Percentiles rank a stretch among this genome's conserved stretches.
Conservation (phyloP, 2,797 vertebrate genomes). For the Clarias laeviceps region DNA sequence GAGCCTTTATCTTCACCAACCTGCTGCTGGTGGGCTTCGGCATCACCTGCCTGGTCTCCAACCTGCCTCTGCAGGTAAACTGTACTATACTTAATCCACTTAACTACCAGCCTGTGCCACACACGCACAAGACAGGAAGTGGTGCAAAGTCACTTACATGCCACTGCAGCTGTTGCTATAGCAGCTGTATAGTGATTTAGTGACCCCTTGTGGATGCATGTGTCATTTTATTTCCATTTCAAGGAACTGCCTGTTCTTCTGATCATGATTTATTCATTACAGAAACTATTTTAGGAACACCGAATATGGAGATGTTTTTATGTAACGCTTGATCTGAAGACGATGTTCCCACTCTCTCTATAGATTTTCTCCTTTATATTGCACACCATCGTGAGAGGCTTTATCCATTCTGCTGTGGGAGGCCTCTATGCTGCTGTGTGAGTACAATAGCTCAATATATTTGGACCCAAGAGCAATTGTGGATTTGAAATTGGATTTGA, state of each 20-base stretch:
- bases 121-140: constrained; percentile 14
- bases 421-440: constrained; percentile 98
- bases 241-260: neutral
- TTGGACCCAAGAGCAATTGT: neutral
- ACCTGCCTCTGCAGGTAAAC: constrained; percentile 86
- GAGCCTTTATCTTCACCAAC: constrained; percentile 95
- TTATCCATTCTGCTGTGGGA: constrained; percentile 95
- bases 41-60: constrained; percentile 86
- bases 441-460: constrained; percentile 66
- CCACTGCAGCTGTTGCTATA: constrained; percentile 42
- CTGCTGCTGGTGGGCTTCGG: constrained; percentile 92
- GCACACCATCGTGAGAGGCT: constrained; percentile 95
- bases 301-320: neutral
- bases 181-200: constrained; percentile 32
- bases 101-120: neutral
- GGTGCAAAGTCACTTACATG: constrained; percentile 56
- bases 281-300: constrained; percentile 21
- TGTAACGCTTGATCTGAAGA: constrained; percentile 8
- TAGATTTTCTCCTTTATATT: constrained; percentile 95
- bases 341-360: constrained; percentile 23
- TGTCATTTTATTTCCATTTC: constrained; percentile 43
- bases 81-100: constrained; percentile 74
- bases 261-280: constrained; percentile 44
- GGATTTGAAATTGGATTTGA: constrained; percentile 5
- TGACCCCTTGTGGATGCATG: constrained; percentile 62